Conservation (phyloP, 2,113 vertebrate species). For the Glaucidium brasilianum region DNA sequence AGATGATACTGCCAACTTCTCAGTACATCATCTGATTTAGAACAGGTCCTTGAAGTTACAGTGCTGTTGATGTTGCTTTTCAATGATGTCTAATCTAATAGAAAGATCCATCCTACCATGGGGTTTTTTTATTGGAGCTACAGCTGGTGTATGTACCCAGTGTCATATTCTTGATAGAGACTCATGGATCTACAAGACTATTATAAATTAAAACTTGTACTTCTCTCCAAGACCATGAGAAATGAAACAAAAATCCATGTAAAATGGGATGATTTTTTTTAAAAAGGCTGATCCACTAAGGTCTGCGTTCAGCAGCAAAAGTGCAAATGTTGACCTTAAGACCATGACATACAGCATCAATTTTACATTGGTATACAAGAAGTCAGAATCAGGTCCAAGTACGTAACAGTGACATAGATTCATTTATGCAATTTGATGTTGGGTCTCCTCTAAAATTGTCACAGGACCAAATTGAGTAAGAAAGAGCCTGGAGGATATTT, state of each 20-base stretch:
- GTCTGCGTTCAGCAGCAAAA: neutral
- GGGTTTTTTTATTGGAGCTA: neutral
- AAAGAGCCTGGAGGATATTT: neutral
- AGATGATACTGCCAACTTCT: neutral
- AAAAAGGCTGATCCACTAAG: neutral
- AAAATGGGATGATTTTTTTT: neutral
- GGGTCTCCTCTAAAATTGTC: neutral
- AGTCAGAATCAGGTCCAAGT: neutral
- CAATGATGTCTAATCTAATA: constrained; percentile 1
- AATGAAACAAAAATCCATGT: neutral
- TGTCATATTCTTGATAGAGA: neutral
- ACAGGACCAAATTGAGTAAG: neutral
- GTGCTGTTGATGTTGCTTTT: constrained; percentile 33
- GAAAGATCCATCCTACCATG: neutral
- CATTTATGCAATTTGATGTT: neutral
- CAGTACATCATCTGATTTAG: constrained; percentile 26
- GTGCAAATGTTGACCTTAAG: neutral
- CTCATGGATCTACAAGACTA: neutral
- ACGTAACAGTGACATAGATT: neutral
- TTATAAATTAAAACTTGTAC: neutral
- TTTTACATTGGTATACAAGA: neutral
- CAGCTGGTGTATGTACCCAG: neutral
- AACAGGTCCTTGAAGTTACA: constrained; percentile 13
- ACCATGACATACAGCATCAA: neutral
- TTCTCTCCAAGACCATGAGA: neutral